Conservation (phyloP, 2,113 vertebrate genomes). For the Callipepla squamata region DNA sequence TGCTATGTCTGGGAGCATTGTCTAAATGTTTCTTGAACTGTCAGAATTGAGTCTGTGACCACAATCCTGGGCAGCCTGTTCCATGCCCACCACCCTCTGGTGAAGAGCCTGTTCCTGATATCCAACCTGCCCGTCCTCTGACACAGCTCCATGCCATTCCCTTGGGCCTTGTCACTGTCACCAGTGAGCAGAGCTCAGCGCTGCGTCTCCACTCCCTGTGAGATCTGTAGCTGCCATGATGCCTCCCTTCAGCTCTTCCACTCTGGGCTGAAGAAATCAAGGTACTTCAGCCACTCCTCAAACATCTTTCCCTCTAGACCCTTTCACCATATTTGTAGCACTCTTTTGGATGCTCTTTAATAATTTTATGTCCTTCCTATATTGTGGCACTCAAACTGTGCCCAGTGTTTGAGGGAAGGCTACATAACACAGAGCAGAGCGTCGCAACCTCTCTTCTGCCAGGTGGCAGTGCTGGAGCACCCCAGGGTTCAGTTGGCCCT, state of each 20-base stretch:
- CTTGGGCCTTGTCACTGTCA: not conserved
- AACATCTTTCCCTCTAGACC: not conserved
- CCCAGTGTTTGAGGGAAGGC: not conserved
- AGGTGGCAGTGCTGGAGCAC: not conserved
- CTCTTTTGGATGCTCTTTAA: not conserved
- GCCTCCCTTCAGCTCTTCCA: not conserved
- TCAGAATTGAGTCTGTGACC: not conserved
- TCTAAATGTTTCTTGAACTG: not conserved
- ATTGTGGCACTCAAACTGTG: not conserved
- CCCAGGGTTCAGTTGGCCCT: not conserved
- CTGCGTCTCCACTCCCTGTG: not conserved
- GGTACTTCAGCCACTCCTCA: not conserved
- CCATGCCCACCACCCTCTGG: not conserved
- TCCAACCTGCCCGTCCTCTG: not conserved
- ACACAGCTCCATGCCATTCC: not conserved
- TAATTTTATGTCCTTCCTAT: not conserved
- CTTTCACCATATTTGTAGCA: not conserved
- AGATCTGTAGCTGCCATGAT: not conserved
- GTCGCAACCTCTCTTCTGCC: not conserved
- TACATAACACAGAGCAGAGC: not conserved
- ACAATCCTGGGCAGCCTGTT: not conserved
- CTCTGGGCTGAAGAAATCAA: not conserved
- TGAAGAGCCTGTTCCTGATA: not conserved
- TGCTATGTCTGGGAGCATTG: not conserved
- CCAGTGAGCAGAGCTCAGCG: not conserved